Evolutionary conservation across 1,140 invertebrate species (phyloP).

Genomic region (Camponotus vicinus): DNA sequence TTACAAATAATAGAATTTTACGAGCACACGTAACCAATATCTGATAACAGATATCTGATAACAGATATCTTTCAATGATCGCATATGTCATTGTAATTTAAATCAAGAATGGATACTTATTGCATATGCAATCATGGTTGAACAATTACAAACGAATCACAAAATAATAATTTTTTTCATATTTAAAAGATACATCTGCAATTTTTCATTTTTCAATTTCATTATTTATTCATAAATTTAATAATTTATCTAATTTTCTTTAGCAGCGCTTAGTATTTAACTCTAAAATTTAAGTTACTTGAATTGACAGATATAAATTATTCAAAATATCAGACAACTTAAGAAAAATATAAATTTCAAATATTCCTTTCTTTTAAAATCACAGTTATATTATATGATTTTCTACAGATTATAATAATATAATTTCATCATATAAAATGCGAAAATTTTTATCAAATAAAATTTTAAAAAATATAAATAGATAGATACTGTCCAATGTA

Average conservation of each 20-base stretch:
- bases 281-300: too few species aligned
- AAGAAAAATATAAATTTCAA: too few species aligned
- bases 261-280: too few species aligned
- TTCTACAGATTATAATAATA: too few species aligned
- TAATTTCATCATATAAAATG: too few species aligned
- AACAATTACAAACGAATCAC: not conserved
- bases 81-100: not conserved
- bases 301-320: too few species aligned
- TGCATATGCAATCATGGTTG: not conserved
- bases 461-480: too few species aligned
- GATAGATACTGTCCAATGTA: not conserved
- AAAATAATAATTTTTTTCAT: not conserved
- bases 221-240: not conserved
- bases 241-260: not conserved
- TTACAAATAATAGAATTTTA: conserved; percentile 42
- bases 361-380: too few species aligned
- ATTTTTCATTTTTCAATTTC: not conserved
- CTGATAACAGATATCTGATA: conserved; percentile 30
- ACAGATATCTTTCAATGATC: conserved; percentile 30
- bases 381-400: too few species aligned
- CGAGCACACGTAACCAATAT: not conserved
- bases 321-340: too few species aligned
- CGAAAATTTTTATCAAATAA: too few species aligned
- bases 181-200: not conserved
- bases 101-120: not conserved